These are phyloP conservation scores for Loriculus beryllinus DNA, from an alignment of 2,797 vertebrate species.

Conservation along the genomic window DNA sequence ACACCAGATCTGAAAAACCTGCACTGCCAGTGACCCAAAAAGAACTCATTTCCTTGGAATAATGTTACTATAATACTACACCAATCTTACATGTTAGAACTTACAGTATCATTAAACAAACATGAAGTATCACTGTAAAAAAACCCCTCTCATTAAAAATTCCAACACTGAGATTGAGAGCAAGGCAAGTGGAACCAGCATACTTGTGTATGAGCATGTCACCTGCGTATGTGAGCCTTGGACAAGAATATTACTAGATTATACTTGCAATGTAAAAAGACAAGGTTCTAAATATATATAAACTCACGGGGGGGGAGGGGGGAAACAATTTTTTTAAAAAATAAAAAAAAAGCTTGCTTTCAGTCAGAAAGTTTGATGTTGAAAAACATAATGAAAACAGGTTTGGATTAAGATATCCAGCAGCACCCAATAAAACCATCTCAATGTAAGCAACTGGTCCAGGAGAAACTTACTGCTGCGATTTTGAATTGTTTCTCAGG, in stretches of 20 bases:
- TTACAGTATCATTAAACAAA: neutral
- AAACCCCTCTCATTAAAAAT: neutral
- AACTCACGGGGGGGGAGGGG: neutral
- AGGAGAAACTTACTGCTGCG: neutral
- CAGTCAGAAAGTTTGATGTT: neutral
- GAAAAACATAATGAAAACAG: neutral
- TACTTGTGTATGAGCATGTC: neutral
- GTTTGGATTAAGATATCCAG: neutral
- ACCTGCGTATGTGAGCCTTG: rapidly evolving
- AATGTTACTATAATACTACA: neutral
- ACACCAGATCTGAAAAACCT: neutral
- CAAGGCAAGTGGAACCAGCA: neutral
- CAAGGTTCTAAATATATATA: neutral
- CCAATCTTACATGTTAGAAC: neutral
- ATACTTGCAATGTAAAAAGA: neutral
- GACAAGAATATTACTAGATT: neutral
- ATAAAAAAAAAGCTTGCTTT: neutral
- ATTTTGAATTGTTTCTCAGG: neutral
- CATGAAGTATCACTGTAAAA: neutral
- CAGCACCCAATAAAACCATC: neutral
- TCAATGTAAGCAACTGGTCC: neutral
- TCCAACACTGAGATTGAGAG: neutral
- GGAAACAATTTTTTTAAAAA: neutral
- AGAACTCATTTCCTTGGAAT: neutral
- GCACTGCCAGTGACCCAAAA: neutral